A percentile compares a stretch with the other conserved stretches of the same genome.
These are phyloP conservation scores for Notothenia rossii DNA, from an alignment of 2,113 vertebrate species.

Conservation along the genomic window DNA sequence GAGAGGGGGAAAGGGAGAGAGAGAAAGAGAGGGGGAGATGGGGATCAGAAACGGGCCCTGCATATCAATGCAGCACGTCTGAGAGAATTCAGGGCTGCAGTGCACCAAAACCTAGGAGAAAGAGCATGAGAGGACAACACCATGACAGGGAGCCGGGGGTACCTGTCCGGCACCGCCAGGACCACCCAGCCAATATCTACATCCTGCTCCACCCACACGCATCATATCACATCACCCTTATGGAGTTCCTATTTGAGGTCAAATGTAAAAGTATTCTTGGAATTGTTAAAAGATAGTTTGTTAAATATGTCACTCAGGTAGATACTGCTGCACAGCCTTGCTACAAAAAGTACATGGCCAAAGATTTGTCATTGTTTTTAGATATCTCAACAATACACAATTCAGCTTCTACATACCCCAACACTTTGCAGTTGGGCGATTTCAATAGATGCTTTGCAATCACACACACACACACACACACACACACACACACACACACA, in stretches of 20 bases:
- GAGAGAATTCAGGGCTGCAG: slow-evolving; percentile 89
- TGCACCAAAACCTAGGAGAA: slow-evolving; percentile 92
- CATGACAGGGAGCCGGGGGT: slow-evolving; percentile 47
- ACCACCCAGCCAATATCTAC: slow-evolving; percentile 2
- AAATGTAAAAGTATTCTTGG: not conserved
- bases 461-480: too few relatives aligned
- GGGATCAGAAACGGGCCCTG: slow-evolving; percentile 88
- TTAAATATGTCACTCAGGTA: not conserved
- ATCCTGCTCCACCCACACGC: not conserved
- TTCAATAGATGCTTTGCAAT: too few relatives aligned
- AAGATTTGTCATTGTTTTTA: too few relatives aligned
- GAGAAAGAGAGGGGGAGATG: slow-evolving; percentile 60
- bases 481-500: too few relatives aligned
- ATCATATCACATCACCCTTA: not conserved
- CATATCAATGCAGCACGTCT: slow-evolving; percentile 95
- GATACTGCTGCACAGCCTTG: not conserved
- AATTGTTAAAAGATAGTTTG: not conserved
- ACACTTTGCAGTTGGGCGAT: too few relatives aligned
- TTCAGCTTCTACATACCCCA: too few relatives aligned
- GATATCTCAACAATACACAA: too few relatives aligned
- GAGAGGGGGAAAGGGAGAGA: not conserved
- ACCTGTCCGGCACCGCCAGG: slow-evolving; percentile 12
- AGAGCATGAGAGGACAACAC: slow-evolving; percentile 58
- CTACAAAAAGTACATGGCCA: too few relatives aligned
- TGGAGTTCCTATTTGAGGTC: not conserved